phyloP scores from a whole-genome alignment of 2,888 invertebrate genomes.

The Drosophila rellima region DNA sequence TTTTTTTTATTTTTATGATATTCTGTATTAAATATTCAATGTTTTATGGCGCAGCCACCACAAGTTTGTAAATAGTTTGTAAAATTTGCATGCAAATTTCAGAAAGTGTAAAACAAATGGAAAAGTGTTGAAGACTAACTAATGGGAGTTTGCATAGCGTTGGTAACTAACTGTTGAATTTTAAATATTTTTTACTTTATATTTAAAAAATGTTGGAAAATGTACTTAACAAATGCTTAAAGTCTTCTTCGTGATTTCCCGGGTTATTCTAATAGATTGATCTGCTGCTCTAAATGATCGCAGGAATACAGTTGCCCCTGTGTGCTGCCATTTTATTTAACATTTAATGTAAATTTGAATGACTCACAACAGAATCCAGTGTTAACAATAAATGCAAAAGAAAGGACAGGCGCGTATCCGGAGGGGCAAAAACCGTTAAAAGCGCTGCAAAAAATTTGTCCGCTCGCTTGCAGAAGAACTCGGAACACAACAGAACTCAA shows the following conservation, averaged over 20 bases:
- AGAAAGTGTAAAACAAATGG: constrained; percentile 7
- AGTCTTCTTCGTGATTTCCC: no score
- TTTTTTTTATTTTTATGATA: constrained; percentile 15
- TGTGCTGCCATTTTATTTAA: constrained; percentile 24
- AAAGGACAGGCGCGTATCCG: not conserved
- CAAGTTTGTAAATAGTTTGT: constrained; percentile 54
- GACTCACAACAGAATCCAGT: constrained; percentile 51
- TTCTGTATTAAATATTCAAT: constrained; percentile 55
- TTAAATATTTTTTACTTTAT: no score
- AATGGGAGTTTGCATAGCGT: not conserved
- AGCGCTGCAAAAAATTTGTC: constrained; percentile 53
- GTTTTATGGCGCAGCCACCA: constrained; percentile 22
- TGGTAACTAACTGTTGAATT: not conserved
- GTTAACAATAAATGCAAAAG: constrained; percentile 17
- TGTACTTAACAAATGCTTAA: no score
- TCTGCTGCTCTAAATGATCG: not conserved
- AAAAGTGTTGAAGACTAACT: not conserved
- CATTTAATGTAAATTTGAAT: constrained; percentile 63
- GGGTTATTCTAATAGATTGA: not conserved
- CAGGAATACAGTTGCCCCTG: constrained; percentile 28
- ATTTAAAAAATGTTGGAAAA: no score
- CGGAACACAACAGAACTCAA: constrained; percentile 59
- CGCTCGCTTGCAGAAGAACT: constrained; percentile 57
- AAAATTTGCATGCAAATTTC: constrained; percentile 32
- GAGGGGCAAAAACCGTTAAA: constrained; percentile 31